Percentiles rank a stretch among this genome's conserved stretches.
Conservation (phyloP, 2,888 invertebrate species). For the Papilio gigon region DNA sequence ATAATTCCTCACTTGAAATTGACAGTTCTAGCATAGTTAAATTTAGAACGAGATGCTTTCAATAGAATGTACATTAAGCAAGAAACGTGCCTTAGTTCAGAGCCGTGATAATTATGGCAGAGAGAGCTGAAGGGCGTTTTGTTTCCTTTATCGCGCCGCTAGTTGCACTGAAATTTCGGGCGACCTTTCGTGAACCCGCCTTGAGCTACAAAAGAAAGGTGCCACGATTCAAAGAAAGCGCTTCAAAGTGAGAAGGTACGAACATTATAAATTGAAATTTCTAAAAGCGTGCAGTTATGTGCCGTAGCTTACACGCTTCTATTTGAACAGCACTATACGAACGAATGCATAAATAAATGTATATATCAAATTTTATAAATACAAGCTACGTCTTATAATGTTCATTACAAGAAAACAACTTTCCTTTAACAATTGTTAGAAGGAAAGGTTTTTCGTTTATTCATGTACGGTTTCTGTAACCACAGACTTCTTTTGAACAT, state of each 20-base stretch:
- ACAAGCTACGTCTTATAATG: neutral
- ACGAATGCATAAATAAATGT: neutral
- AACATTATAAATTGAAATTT: constrained; percentile 23
- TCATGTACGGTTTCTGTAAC: constrained; percentile 3
- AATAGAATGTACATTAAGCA: neutral
- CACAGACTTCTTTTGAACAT: neutral
- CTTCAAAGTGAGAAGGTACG: constrained; percentile 25
- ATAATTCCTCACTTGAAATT: too few relatives aligned
- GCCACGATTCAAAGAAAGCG: constrained; percentile 15
- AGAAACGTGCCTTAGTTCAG: neutral
- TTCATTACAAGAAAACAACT: neutral
- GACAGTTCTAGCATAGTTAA: too few relatives aligned
- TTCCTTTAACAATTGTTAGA: neutral
- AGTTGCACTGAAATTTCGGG: constrained; percentile 7
- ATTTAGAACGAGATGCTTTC: too few relatives aligned
- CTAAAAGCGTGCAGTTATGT: neutral
- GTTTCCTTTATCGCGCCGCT: constrained; percentile 15
- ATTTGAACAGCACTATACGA: neutral
- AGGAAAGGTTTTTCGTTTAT: neutral
- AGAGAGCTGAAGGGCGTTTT: constrained; percentile 1
- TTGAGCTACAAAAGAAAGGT: constrained; percentile 19
- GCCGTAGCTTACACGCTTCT: neutral
- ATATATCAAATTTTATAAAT: neutral
- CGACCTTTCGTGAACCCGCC: constrained; percentile 17
- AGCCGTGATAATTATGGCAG: constrained; percentile 2